These are phyloP conservation scores for Chelonus insularis DNA, from an alignment of 1,140 invertebrate genomes.

Conservation along the genomic window DNA sequence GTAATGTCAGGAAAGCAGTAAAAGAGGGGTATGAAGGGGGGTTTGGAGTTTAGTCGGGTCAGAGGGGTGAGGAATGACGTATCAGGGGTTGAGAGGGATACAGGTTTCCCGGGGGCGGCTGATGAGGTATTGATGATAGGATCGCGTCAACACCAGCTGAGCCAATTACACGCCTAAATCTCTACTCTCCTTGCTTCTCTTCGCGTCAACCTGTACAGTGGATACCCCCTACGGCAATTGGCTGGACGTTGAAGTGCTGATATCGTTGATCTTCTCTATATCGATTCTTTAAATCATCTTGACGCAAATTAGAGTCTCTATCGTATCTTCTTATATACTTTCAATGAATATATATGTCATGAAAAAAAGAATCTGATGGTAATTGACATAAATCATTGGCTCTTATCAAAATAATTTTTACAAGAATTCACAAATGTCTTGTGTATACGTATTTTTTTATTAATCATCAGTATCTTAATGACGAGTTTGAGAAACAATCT, in stretches of 20 bases:
- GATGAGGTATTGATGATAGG: slow-evolving; percentile 62
- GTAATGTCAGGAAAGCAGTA: slow-evolving; percentile 23
- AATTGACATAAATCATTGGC: too few species aligned
- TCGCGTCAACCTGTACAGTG: slow-evolving; percentile 25
- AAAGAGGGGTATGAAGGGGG: slow-evolving; percentile 27
- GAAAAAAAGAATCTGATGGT: too few species aligned
- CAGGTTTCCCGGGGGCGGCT: slow-evolving; percentile 57
- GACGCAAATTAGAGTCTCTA: background rate
- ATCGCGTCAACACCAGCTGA: slow-evolving; percentile 62
- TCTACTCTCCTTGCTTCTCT: slow-evolving; percentile 33
- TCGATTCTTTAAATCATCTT: slow-evolving; percentile 1
- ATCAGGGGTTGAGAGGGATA: slow-evolving; percentile 39
- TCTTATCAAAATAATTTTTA: too few species aligned
- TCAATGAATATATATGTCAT: too few species aligned
- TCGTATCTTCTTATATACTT: background rate
- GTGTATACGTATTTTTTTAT: too few species aligned
- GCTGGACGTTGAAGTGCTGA: background rate
- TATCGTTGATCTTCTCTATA: background rate
- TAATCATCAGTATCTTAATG: too few species aligned
- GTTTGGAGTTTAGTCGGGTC: slow-evolving; percentile 9
- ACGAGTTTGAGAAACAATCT: background rate
- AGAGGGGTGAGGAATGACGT: slow-evolving; percentile 21
- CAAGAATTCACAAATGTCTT: too few species aligned
- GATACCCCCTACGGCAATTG: slow-evolving; percentile 9
- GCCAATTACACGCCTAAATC: slow-evolving; percentile 61